Conservation (phyloP, 2,888 invertebrate genomes). For the Cryptophagus acutangulus region DNA sequence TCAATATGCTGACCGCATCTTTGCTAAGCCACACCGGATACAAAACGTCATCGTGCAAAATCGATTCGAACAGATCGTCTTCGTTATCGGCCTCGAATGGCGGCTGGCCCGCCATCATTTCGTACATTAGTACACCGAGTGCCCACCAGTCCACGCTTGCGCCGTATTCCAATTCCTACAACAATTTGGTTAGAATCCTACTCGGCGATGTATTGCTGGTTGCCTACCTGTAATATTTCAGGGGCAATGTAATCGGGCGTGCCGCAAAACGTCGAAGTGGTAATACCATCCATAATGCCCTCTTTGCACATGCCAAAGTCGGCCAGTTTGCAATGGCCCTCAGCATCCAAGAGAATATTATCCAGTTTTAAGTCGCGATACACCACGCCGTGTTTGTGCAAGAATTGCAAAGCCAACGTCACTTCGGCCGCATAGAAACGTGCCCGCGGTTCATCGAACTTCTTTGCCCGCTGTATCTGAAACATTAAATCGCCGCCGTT, state of each 20-base stretch:
- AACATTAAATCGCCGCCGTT: constrained; percentile 99
- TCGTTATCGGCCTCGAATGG: constrained; percentile 99
- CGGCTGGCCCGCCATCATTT: constrained; percentile 99
- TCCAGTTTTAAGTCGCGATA: constrained; percentile 98
- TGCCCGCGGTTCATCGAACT: constrained; percentile 94
- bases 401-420: constrained; percentile 93
- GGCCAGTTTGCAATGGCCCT: constrained; percentile 91
- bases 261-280: constrained; percentile 98
- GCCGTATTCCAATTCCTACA: constrained; percentile 62
- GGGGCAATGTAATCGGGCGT: constrained; percentile 99
- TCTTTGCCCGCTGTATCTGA: constrained; percentile 96
- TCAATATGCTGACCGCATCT: constrained; percentile 85
- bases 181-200: too few species aligned
- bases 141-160: constrained; percentile 96
- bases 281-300: constrained; percentile 78
- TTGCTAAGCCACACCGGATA: constrained; percentile 96
- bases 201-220: too few species aligned
- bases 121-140: constrained; percentile 95
- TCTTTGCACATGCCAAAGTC: constrained; percentile 96
- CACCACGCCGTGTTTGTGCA: constrained; percentile 94
- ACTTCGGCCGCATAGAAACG: constrained; percentile 99
- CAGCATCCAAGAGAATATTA: constrained; percentile 94
- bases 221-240: constrained; percentile 54
- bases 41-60: constrained; percentile 95
- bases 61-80: constrained; percentile 98